Conservation (phyloP, 2,888 invertebrate species). For the Athetis lepigone region DNA sequence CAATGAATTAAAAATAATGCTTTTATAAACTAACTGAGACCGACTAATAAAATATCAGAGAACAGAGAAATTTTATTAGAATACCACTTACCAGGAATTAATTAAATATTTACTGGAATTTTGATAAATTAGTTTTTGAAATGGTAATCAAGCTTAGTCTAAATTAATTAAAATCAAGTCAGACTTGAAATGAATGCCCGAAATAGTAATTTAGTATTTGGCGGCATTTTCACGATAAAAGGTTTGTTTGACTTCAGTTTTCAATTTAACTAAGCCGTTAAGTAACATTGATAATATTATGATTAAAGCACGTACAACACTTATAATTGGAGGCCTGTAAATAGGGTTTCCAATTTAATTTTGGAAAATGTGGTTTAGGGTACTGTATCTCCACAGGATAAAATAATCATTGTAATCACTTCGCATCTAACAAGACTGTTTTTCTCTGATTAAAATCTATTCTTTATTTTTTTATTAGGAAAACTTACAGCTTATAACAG, state of each 20-base stretch:
- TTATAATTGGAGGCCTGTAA: neutral
- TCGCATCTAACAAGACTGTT: too few species aligned
- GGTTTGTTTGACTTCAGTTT: conserved; percentile 26
- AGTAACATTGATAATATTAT: conserved; percentile 11
- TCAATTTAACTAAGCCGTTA: conserved; percentile 24
- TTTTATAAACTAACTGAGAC: conserved; percentile 11
- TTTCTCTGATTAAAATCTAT: too few species aligned
- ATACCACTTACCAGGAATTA: conserved; percentile 2
- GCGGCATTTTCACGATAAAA: neutral
- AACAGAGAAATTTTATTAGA: neutral
- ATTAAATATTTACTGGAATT: conserved; percentile 11
- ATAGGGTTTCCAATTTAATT: too few species aligned
- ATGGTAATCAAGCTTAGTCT: conserved; percentile 1
- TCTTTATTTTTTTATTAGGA: too few species aligned
- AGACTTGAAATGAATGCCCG: conserved; percentile 21
- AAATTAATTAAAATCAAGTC: conserved; percentile 29
- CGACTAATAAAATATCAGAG: neutral
- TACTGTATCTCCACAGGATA: too few species aligned
- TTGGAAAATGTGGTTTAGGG: too few species aligned
- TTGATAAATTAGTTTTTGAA: conserved; percentile 9
- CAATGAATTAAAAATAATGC: too few species aligned
- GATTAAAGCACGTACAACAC: conserved; percentile 11
- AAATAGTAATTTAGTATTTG: conserved; percentile 25
- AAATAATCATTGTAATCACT: too few species aligned
- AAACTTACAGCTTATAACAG: too few species aligned